Conservation (phyloP, 2,797 vertebrate species). For the Dendrocincla tyrannina region DNA sequence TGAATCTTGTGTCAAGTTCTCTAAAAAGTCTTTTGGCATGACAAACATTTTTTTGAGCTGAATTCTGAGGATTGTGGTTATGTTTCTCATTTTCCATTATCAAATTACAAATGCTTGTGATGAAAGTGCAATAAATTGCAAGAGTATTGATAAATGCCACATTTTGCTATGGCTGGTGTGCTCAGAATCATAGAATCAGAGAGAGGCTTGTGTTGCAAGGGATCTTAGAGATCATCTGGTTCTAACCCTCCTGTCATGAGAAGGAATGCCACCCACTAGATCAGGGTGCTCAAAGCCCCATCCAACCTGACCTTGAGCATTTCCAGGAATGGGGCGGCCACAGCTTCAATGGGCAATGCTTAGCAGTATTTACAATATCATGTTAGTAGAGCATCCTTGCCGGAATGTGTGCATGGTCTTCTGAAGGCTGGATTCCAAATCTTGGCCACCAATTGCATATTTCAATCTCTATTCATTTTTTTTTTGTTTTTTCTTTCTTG, state of each 20-base stretch:
- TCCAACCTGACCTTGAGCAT: no score
- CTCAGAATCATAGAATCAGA: background rate
- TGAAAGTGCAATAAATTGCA: background rate
- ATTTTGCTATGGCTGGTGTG: background rate
- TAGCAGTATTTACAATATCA: background rate
- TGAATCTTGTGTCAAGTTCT: background rate
- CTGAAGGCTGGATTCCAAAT: background rate
- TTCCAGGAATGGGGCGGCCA: background rate
- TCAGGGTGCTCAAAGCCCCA: background rate
- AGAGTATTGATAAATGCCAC: background rate
- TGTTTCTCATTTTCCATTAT: background rate
- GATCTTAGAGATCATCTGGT: background rate
- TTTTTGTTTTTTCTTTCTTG: background rate
- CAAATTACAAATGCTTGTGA: background rate
- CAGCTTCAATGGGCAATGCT: background rate
- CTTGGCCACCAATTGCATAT: background rate
- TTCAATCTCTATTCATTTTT: background rate
- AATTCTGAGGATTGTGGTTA: background rate
- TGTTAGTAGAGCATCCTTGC: background rate
- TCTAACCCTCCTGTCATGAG: background rate
- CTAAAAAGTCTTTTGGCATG: background rate
- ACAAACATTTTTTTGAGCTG: background rate
- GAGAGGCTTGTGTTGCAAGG: background rate
- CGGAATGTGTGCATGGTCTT: background rate
- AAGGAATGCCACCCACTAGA: background rate